Percentiles rank a stretch among this genome's conserved stretches.
Evolutionary conservation across 2,797 vertebrate species (phyloP).

Genomic region (Yasuhikotakia modesta): DNA sequence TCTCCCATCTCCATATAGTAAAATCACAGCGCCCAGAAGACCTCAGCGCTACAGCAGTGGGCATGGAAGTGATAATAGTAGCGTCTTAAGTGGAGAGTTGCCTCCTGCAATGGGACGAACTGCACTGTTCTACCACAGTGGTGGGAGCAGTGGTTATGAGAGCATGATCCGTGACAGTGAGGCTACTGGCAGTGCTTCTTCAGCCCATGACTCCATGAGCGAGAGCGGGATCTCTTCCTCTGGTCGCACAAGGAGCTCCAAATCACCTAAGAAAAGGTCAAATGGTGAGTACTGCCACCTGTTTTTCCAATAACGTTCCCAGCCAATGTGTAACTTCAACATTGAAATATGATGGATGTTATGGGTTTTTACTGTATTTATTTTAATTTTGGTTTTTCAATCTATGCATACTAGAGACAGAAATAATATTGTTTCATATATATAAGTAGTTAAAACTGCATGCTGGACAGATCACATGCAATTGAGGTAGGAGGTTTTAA

Average conservation of each 20-base stretch:
- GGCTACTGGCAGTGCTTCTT: constrained; percentile 95
- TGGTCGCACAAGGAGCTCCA: constrained; percentile 86
- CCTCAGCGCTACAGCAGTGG: constrained; percentile 97
- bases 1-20: constrained; percentile 96
- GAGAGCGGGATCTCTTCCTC: constrained; percentile 91
- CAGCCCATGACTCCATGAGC: constrained; percentile 94
- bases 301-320: neutral
- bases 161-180: constrained; percentile 98
- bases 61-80: constrained; percentile 97
- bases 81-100: constrained; percentile 93
- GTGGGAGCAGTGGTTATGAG: constrained; percentile 96
- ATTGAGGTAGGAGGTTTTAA: constrained; percentile 42
- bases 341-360: neutral
- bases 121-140: constrained; percentile 94
- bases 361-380: neutral
- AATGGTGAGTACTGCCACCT: constrained; percentile 84
- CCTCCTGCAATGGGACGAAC: constrained; percentile 96
- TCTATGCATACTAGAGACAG: constrained; percentile 53
- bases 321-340: neutral
- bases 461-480: constrained; percentile 22
- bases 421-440: constrained; percentile 58
- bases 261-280: constrained; percentile 90
- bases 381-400: constrained; percentile 38
- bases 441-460: constrained; percentile 63
- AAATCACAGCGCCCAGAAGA: constrained; percentile 92